Percentiles rank a stretch among this genome's conserved stretches.
These are phyloP conservation scores for Albula glossodonta DNA, from an alignment of 2,113 vertebrate genomes.

Conservation along the genomic window DNA sequence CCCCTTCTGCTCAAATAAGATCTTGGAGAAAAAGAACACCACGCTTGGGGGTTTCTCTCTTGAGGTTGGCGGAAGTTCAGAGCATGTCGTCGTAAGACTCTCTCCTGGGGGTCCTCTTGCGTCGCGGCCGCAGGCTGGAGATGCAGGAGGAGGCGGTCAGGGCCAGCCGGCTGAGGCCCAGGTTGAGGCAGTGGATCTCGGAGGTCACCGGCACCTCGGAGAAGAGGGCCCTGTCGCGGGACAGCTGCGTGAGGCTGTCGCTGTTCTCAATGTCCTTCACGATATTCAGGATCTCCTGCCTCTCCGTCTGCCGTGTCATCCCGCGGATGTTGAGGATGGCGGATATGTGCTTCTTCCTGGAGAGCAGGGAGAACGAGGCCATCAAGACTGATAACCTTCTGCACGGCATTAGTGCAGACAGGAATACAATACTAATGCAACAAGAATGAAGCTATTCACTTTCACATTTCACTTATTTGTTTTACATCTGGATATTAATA, in stretches of 20 bases:
- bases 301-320: slow-evolving; percentile 65
- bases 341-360: slow-evolving; percentile 82
- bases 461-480: too few relatives aligned
- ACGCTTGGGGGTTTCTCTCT: neutral
- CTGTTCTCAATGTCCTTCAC: slow-evolving; percentile 77
- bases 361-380: neutral
- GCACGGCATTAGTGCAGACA: too few relatives aligned
- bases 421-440: too few relatives aligned
- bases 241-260: slow-evolving; percentile 33
- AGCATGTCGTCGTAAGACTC: slow-evolving; percentile 58
- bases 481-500: too few relatives aligned
- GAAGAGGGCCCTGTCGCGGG: slow-evolving; percentile 75
- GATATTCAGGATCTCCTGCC: slow-evolving; percentile 84
- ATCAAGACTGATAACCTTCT: neutral
- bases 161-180: slow-evolving; percentile 70
- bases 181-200: slow-evolving; percentile 76
- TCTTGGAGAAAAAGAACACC: neutral
- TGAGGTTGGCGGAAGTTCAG: slow-evolving; percentile 31
- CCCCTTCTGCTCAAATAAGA: neutral
- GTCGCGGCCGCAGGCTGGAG: slow-evolving; percentile 50
- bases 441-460: too few relatives aligned
- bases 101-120: slow-evolving; percentile 44
- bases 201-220: slow-evolving; percentile 75
- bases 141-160: slow-evolving; percentile 68
- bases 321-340: slow-evolving; percentile 84